Conservation (phyloP, 1,140 invertebrate species). For the Campoletis sonorensis region DNA sequence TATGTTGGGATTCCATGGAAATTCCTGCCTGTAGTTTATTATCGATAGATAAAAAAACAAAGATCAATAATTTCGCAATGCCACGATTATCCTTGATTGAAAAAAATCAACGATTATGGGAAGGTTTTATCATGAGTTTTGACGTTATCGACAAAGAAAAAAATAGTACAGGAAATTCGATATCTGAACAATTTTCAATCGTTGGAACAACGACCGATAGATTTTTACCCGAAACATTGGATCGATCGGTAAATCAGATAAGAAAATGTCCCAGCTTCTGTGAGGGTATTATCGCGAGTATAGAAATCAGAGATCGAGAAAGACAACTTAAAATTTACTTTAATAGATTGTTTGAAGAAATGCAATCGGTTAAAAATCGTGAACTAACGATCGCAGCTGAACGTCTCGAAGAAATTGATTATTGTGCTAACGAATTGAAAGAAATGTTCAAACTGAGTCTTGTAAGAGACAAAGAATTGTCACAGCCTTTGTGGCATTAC, state of each 20-base stretch:
- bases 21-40: constrained; percentile 54
- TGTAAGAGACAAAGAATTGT: constrained; percentile 29
- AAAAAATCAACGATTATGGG: constrained; percentile 36
- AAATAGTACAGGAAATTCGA: constrained; percentile 3
- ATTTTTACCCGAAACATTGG: constrained; percentile 67
- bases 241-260: constrained; percentile 45
- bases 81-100: neutral
- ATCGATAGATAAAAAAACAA: constrained; percentile 54
- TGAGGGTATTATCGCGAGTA: constrained; percentile 34
- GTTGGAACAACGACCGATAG: constrained; percentile 67
- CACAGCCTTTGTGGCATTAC: constrained; percentile 57
- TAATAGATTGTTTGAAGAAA: constrained; percentile 74
- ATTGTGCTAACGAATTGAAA: constrained; percentile 62
- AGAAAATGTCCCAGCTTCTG: constrained; percentile 33
- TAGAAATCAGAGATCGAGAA: constrained; percentile 46
- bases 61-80: constrained; percentile 62
- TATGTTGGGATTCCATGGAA: constrained; percentile 57
- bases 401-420: constrained; percentile 55
- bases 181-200: constrained; percentile 55
- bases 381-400: constrained; percentile 58
- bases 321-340: constrained; percentile 67
- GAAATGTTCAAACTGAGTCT: constrained; percentile 54
- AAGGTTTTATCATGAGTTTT: constrained; percentile 34
- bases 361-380: constrained; percentile 60
- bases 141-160: neutral